Percentiles rank a stretch among this genome's conserved stretches.
These are phyloP conservation scores for Armadillidium nasatum DNA, from an alignment of 1,140 invertebrate genomes.

Conservation along the genomic window DNA sequence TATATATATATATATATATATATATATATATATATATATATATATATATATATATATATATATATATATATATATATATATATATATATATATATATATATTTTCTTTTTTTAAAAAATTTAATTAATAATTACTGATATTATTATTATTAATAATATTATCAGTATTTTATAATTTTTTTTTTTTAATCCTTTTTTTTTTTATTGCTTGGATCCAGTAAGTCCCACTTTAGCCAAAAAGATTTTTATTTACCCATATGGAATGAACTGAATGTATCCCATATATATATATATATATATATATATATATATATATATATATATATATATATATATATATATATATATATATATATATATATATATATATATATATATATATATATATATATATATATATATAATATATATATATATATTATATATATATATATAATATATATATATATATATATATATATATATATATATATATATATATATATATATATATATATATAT, in stretches of 20 bases:
- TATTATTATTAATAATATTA: neutral
- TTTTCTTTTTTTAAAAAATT: neutral
- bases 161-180: neutral
- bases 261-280: too few species aligned
- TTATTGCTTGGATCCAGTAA: too few species aligned
- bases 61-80: neutral
- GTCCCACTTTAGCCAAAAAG: too few species aligned
- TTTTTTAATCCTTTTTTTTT: too few species aligned
- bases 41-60: slow-evolving; percentile 9
- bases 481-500: neutral
- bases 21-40: slow-evolving; percentile 4
- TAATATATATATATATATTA: neutral
- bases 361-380: slow-evolving; percentile 17
- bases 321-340: slow-evolving; percentile 5
- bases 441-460: slow-evolving; percentile 10
- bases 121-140: neutral
- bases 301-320: neutral
- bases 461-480: slow-evolving; percentile 18
- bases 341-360: slow-evolving; percentile 17
- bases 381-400: neutral
- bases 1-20: neutral
- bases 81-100: too few species aligned
- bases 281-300: neutral
- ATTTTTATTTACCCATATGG: too few species aligned
- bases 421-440: neutral